phyloP scores from a whole-genome alignment of 2,113 vertebrate genomes.

The Oostethus manadensis region DNA sequence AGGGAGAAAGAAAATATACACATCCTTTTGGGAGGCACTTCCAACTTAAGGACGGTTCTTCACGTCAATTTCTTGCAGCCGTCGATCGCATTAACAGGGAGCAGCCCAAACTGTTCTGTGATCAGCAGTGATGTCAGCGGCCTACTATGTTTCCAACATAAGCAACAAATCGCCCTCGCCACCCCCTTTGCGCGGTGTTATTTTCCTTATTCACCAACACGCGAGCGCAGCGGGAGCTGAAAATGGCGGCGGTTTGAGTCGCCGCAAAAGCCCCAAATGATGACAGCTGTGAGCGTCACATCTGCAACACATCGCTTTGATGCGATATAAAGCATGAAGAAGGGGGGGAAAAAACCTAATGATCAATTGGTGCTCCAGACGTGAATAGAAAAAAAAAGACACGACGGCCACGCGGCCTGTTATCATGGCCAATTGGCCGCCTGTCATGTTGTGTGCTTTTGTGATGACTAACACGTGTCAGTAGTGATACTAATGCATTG shows the following conservation, averaged over 20 bases:
- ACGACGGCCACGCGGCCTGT: slow-evolving; percentile 40
- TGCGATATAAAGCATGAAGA: slow-evolving; percentile 8
- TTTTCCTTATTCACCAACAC: not conserved
- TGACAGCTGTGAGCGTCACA: slow-evolving; percentile 53
- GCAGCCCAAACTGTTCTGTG: slow-evolving; percentile 47
- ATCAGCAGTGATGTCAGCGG: slow-evolving; percentile 46
- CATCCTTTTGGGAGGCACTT: slow-evolving; percentile 27
- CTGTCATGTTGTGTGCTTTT: slow-evolving; percentile 8
- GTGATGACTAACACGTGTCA: slow-evolving; percentile 22
- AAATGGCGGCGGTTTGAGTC: slow-evolving; percentile 31
- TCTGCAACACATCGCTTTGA: slow-evolving; percentile 58
- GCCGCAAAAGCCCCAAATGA: slow-evolving; percentile 42
- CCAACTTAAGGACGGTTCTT: not conserved
- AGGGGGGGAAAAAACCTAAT: slow-evolving; percentile 39
- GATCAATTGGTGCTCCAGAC: slow-evolving; percentile 39
- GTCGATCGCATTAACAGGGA: slow-evolving; percentile 49
- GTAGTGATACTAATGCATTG: slow-evolving; percentile 1
- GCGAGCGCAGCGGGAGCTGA: not conserved
- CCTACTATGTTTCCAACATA: slow-evolving; percentile 32
- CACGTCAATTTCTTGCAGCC: slow-evolving; percentile 21
- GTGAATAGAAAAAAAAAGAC: slow-evolving; percentile 17
- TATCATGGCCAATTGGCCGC: slow-evolving; percentile 34
- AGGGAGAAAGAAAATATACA: slow-evolving; percentile 14
- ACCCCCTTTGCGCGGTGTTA: slow-evolving; percentile 12
- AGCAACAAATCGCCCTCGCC: slow-evolving; percentile 20